Base-by-base conservation (phyloP, 2,113 vertebrate genomes). In the Copsychus sechellarum region DNA sequence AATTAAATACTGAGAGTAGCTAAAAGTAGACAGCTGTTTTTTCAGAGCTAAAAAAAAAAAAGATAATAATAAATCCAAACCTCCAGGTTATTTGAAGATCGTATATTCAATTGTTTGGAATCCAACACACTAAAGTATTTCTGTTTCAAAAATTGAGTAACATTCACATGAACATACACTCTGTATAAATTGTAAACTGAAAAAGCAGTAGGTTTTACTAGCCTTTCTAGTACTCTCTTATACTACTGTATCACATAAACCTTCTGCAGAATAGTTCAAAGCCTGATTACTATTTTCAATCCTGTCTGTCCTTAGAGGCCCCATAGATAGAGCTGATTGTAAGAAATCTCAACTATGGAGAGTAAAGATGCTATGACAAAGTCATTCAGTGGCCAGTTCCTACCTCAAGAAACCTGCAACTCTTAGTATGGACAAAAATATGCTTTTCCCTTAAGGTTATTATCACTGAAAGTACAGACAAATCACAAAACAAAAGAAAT, bases 251-350 rank as follows among this genome's bases (percentile, higher is more conserved):
- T 56, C 42, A 61, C 1, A 1, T 38, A 66, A 53, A 34, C 43
- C 29, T 90, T 82, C 22, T 65, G 42, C 26, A 56, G 34, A 91
- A 53, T 18, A 48, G 13, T n/a, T 88, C 19, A 73, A 93, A 89
- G 45, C 6, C 26, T 57, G 11, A 70, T 36, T 28, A 14, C 36
- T 29, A 57, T 50, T 62, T 81, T 22, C 1, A 1, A 31, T 70
- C 16, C n/a, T 14, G 5, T 54, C 19, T 0, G 0, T 29, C 25
- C 34, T 47, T 36, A 74, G 6, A 85, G 9, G 26, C 38, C 26
- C 17, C 57, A 29, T 4, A 80, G 20, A 64, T 0, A 54, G 54
- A 69, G 10, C 12, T 51, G 61, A 26, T 2, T 26, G 4, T 36
- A 80, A 66, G 34, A 81, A 58, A 62, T 64, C 74, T 76, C 42